Conservation (phyloP, 2,888 invertebrate species). For the Sarcophaga carnaria region DNA sequence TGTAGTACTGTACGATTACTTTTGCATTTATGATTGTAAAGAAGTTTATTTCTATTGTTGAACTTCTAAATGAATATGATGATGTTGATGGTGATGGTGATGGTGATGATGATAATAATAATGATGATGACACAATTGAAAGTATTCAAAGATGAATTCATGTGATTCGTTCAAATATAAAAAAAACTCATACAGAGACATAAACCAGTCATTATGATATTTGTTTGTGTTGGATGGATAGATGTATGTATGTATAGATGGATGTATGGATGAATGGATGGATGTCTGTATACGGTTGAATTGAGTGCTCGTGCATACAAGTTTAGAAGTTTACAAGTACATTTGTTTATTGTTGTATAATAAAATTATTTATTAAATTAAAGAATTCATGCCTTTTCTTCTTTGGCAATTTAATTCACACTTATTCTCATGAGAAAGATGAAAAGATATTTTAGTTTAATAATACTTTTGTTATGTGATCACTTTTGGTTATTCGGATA, state of each 20-base stretch:
- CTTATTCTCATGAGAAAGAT: constrained; percentile 59
- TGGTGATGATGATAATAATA: constrained; percentile 53
- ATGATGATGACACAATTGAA: constrained; percentile 65
- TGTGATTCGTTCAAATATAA: constrained; percentile 3
- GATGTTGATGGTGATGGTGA: constrained; percentile 26
- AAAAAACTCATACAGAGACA: constrained; percentile 6
- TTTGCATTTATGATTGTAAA: constrained; percentile 29
- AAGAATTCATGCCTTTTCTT: constrained; percentile 54
- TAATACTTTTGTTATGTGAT: constrained; percentile 50
- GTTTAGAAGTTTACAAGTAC: constrained; percentile 15
- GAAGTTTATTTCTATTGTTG: constrained; percentile 58
- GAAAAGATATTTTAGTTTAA: constrained; percentile 23
- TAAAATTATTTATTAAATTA: constrained; percentile 64
- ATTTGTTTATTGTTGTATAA: constrained; percentile 39
- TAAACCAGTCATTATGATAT: constrained; percentile 25
- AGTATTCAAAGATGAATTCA: constrained; percentile 42
- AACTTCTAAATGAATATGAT: constrained; percentile 68
- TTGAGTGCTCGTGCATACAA: background rate
- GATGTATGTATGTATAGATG: background rate
- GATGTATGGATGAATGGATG: background rate
- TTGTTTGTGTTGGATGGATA: background rate
- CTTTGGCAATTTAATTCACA: constrained; percentile 59
- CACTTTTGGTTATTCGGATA: constrained; percentile 26
- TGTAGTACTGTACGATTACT: no score
- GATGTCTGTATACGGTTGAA: background rate